phyloP scores from a whole-genome alignment of 1,140 invertebrate genomes.

The Cataglyphis hispanica region DNA sequence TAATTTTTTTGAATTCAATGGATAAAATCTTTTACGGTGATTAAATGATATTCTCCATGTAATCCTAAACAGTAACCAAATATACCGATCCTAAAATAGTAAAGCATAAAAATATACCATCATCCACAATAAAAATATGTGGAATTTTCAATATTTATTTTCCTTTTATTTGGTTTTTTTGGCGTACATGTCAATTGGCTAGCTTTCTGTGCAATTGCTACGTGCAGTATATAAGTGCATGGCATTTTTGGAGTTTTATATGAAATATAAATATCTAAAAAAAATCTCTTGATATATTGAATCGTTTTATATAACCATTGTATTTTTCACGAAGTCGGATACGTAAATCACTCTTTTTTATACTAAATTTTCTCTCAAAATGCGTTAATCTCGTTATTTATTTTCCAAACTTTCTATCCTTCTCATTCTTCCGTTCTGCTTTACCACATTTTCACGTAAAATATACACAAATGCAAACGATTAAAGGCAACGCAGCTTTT shows the following conservation, averaged over 20 bases:
- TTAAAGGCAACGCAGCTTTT: conserved; percentile 7
- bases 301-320: conserved; percentile 13
- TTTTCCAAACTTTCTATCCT: background rate
- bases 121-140: background rate
- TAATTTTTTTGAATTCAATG: too few relatives aligned
- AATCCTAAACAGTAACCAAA: background rate
- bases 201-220: conserved; percentile 10
- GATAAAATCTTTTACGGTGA: background rate
- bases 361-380: conserved; percentile 36
- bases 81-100: background rate
- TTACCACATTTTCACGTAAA: background rate
- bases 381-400: conserved; percentile 49
- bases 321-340: conserved; percentile 30
- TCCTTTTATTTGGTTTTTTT: background rate
- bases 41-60: background rate
- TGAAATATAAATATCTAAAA: conserved; percentile 43
- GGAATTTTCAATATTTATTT: background rate
- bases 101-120: conserved; percentile 1
- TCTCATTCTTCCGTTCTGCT: background rate
- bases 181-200: background rate
- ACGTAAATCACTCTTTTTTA: conserved; percentile 21
- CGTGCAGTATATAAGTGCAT: background rate
- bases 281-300: conserved; percentile 33
- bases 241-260: conserved; percentile 20
- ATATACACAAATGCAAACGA: conserved; percentile 1